Conservation (phyloP, 2,113 vertebrate genomes). For the Daboia siamensis region DNA sequence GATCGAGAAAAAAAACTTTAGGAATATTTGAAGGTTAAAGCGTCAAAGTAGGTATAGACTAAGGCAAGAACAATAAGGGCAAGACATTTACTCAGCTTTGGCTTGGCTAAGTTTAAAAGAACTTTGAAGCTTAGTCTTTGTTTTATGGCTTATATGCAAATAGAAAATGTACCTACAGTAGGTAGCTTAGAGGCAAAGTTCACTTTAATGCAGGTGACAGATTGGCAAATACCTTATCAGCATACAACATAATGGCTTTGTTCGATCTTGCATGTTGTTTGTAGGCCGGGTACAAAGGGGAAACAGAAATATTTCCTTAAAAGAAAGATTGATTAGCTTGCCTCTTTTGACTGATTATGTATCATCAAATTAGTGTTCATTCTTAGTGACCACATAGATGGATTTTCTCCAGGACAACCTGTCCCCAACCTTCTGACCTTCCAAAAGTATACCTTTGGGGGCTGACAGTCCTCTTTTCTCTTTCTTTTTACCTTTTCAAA, state of each 20-base stretch:
- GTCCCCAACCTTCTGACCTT: neutral
- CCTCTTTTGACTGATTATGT: neutral
- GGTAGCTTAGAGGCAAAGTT: constrained; percentile 51
- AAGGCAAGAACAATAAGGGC: constrained; percentile 26
- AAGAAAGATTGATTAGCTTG: neutral
- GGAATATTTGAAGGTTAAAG: constrained; percentile 20
- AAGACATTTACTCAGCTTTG: constrained; percentile 15
- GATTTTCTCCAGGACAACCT: neutral
- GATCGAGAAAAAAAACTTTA: neutral
- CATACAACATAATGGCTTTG: neutral
- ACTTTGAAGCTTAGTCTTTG: constrained; percentile 46
- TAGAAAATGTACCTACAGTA: constrained; percentile 1
- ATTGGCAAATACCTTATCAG: constrained; percentile 51
- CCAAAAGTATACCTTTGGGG: neutral
- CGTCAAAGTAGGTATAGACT: constrained; percentile 11
- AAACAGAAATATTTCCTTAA: neutral
- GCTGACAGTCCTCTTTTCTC: neutral
- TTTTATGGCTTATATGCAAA: constrained; percentile 35
- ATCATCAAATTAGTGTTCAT: neutral
- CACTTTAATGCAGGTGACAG: constrained; percentile 41
- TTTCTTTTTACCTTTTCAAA: neutral
- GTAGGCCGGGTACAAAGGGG: neutral
- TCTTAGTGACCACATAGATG: neutral
- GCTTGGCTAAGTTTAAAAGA: constrained; percentile 32
- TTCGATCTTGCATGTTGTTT: constrained; percentile 12